Percentiles rank a stretch among this genome's conserved stretches.
These are phyloP conservation scores for Lordiphosa clarofinis DNA, from an alignment of 1,140 invertebrate genomes.

Conservation along the genomic window DNA sequence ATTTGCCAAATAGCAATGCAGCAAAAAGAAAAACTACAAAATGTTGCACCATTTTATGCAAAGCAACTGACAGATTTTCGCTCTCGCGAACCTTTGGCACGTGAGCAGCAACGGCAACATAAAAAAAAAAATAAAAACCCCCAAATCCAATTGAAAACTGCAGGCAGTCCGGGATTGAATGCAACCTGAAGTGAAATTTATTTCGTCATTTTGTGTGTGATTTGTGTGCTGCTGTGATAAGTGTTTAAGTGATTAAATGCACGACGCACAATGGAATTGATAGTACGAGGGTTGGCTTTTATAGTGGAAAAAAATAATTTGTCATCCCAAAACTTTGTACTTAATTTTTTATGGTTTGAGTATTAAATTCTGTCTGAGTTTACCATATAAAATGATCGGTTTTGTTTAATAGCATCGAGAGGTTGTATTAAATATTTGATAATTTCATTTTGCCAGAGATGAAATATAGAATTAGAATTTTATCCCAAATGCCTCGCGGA, in stretches of 20 bases:
- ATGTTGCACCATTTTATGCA: slow-evolving; percentile 48
- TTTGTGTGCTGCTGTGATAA: slow-evolving; percentile 23
- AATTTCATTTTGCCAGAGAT: too few species aligned
- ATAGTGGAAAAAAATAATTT: too few species aligned
- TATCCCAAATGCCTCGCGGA: too few species aligned
- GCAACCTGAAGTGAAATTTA: slow-evolving; percentile 1
- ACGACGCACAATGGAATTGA: neutral
- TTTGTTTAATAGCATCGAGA: too few species aligned
- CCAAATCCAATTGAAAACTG: slow-evolving; percentile 14
- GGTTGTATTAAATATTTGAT: too few species aligned
- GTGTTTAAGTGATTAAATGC: slow-evolving; percentile 54
- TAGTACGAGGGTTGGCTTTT: too few species aligned
- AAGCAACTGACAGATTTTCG: slow-evolving; percentile 47
- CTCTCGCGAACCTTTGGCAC: slow-evolving; percentile 1
- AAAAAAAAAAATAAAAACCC: neutral
- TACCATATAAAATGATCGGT: too few species aligned
- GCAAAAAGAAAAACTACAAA: slow-evolving; percentile 1
- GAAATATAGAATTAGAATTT: too few species aligned
- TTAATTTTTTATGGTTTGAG: too few species aligned
- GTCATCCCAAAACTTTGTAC: too few species aligned
- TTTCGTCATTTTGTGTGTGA: slow-evolving; percentile 22
- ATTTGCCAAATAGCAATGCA: slow-evolving; percentile 43
- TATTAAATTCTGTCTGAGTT: too few species aligned
- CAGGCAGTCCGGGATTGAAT: slow-evolving; percentile 11
- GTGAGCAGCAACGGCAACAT: neutral